Evolutionary conservation across 2,797 vertebrate genomes (phyloP), one percentile per base, ranked within the genome.

Genomic region (Graptemys geographica): DNA sequence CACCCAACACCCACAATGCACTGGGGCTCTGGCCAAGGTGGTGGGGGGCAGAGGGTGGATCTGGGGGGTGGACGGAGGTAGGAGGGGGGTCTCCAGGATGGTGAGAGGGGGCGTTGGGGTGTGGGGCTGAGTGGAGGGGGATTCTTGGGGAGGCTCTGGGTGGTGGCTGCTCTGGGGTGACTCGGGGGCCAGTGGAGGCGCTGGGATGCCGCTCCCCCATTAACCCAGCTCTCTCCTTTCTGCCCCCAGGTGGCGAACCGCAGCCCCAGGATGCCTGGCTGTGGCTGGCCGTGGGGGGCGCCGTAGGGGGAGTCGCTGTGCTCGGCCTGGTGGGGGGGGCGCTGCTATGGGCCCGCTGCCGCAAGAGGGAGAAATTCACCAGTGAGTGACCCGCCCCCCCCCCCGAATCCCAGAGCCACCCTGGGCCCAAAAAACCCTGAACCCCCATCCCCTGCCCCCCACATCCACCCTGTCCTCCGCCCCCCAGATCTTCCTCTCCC

Each of bases 341-440:
- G 49, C 88, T 19, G 59, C 12, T 37, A 15, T 91, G 88, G 18
- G 74, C 79, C 53, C 86, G 79, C n/a, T 86, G 83, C 53, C 86
- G 91, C 89, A 65, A 94, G 87, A 92, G 31, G 19, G 87, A 89
- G 90, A 94, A 81, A 56, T 91, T 92, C 65, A 92, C 91, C 33
- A 93, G 92, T 93, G 62, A 90, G 92, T 79, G 13, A 31, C 49
- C 21, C 16, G 41, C 15, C 1, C 74, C 27, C 52, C 31, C 23
- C 37, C 41, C 41, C 41, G 6, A 57, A 57, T 25, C 31, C 62
- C 37, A 51, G 15, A 19, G 4, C 27, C 25, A 15, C 16, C 37
- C 12, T 2, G 15, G 33, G 13, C 72, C 72, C 8, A 23, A 55
- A 41, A 23, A 55, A 41, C 41, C 6, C 55, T 55, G 21, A 55